These are phyloP conservation scores for Bolinopsis microptera DNA, from an alignment of 37 sponge, comb jelly and placozoan genomes.

Conservation along the genomic window DNA sequence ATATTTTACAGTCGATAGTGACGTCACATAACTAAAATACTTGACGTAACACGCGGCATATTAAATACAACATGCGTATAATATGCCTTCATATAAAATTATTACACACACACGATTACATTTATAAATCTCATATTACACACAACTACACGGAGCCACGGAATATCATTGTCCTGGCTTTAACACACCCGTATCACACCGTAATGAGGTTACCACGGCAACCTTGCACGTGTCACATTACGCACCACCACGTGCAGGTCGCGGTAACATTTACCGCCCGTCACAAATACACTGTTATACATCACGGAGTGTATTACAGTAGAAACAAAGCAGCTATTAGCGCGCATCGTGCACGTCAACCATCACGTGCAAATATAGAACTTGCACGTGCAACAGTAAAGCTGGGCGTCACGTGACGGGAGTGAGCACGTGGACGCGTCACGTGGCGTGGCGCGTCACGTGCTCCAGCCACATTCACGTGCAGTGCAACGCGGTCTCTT, in stretches of 20 bases:
- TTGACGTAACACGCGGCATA: too few species aligned
- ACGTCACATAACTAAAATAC: too few species aligned
- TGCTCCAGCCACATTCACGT: not conserved
- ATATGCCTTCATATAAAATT: too few species aligned
- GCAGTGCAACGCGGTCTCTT: not conserved
- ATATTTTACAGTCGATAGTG: too few species aligned
- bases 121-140: too few species aligned
- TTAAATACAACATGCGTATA: too few species aligned
- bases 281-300: not conserved
- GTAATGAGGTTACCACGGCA: not conserved
- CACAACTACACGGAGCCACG: too few species aligned
- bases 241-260: not conserved
- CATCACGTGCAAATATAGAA: not conserved
- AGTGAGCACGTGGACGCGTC: not conserved
- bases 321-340: not conserved
- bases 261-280: not conserved
- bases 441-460: not conserved
- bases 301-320: not conserved
- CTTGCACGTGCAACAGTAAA: not conserved
- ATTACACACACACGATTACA: too few species aligned
- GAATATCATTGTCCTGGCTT: too few species aligned
- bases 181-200: not conserved
- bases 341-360: not conserved
- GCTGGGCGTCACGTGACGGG: not conserved
- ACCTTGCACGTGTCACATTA: not conserved